Evolutionary conservation across 2,888 invertebrate genomes (phyloP), one percentile per base, ranked within the genome.

Genomic region (Hirtodrosophila confusa): DNA sequence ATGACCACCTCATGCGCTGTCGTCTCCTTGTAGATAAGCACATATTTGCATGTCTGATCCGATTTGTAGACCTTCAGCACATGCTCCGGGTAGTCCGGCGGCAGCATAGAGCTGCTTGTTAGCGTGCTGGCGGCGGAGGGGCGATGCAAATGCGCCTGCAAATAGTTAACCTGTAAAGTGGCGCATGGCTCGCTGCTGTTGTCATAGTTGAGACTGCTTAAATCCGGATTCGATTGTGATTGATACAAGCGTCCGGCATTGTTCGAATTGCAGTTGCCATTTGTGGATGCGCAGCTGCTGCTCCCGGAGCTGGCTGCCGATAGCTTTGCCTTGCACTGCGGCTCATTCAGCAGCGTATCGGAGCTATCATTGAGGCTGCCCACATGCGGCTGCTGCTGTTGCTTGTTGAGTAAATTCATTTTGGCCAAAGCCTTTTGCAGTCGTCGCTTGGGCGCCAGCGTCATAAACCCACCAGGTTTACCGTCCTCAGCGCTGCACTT

Each of bases 41-140:
- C 94, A 92, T 98, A 99, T 93, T 99, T 99, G 94, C 97, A 99
- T 39, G 97, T 97, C 93, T 99, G 99, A 92, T 99, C 99, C 29
- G 97, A 95, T 93, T 96, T 97, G 92, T 95, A 99, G 53, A 97
- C 96, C 93, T 99, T 99, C 45, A 99, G 93, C 33, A 99, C 99
- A 92, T 99, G 98, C 91, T 99, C 99, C 3, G 99, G 98, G 91
- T 96, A 97, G 91, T 97, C 97, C 10, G 89, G 88, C 3, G 89
- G 75, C 49, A 88, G 68, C 47, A 79, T 64, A 0, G 89, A 86
- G 41, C 70, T 78, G 36, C 80, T 75, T 0, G 82, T 85, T 23
- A 88, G 43, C 0, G 88, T 80, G 51, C 88, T 89, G 6, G 83
- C 83, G 0, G 88, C 80, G 2, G 90, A 89, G 0, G 90, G 89